Conservation (phyloP, 2,113 vertebrate species). For the Dascyllus trimaculatus region DNA sequence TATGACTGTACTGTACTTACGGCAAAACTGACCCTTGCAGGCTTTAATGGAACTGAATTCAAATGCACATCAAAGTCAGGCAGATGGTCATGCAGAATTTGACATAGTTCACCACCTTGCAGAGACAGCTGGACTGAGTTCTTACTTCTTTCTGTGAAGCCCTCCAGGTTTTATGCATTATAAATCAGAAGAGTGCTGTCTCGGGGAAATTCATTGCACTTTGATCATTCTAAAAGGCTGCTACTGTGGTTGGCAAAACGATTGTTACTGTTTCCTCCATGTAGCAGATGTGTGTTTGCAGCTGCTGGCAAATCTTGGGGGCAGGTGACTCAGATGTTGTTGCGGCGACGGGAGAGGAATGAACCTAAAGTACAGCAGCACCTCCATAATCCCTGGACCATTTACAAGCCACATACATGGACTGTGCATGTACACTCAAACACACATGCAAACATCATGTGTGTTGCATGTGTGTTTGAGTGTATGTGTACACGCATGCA, state of each 20-base stretch:
- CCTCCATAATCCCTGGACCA: slow-evolving; percentile 2
- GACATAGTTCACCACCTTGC: slow-evolving; percentile 14
- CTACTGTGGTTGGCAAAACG: background rate
- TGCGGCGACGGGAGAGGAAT: background rate
- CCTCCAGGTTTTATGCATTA: slow-evolving; percentile 14
- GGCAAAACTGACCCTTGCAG: background rate
- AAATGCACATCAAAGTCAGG: background rate
- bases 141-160: slow-evolving; percentile 3
- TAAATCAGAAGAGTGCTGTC: slow-evolving; percentile 1
- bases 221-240: slow-evolving; percentile 28
- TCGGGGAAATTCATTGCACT: slow-evolving; percentile 7
- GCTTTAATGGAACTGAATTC: background rate
- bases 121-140: slow-evolving; percentile 5
- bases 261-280: background rate
- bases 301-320: slow-evolving; percentile 25
- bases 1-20: background rate
- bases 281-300: slow-evolving; percentile 29
- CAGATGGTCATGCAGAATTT: slow-evolving; percentile 20
- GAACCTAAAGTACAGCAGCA: slow-evolving; percentile 29
- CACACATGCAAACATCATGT: background rate
- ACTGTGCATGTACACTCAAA: background rate
- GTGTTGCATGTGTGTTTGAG: too few relatives aligned
- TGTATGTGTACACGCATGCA: background rate
- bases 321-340: slow-evolving; percentile 10
- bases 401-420: background rate